Evolutionary conservation across 2,888 invertebrate genomes (phyloP), one percentile per base, ranked within the genome.

Genomic region (Drosophila prolongata): DNA sequence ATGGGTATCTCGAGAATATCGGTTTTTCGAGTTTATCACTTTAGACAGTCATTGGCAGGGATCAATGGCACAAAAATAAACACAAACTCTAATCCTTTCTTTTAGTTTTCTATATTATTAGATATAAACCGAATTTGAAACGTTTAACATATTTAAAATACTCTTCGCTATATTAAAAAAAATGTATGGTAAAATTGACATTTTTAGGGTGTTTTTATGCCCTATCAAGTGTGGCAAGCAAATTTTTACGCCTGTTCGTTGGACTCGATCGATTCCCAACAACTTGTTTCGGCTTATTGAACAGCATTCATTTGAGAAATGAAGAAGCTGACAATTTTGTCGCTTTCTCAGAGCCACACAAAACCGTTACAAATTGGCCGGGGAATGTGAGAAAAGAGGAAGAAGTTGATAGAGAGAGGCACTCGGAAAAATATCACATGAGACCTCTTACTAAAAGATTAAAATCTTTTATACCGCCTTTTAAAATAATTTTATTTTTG

Each of bases 301-400:
- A 55, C 66, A 47, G 46, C 65, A 54, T 66, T 66, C 54, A 47
- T 46, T 65, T 42, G 47, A 65, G 47, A 66, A 66, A 35, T 65
- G 65, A 64, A 53, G 55, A 42, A 50, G 68, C 54, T 52, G 47
- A 55, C 65, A 65, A 47, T 65, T 66, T 65, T 65, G 65, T 66
- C 66, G 65, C 44, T 52, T 70, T 75, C 59, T 47, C 42, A 66
- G 65, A 55, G 54, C 62, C 53, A 69, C 75, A 76, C 76, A 68
- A 78, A 76, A 79, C 83, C 77, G 83, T 82, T 82, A 77, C 81
- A 81, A 77, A 84, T 81, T 68, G 53, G 50, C 78, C 72, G 76
- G 76, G 71, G 72, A 79, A 81, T 72, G 76, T 80, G 57, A 49
- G 43, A 69, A 47, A 59, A 35, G 46, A n/a, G 53, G 16, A 34